Conservation (phyloP, 2,113 vertebrate genomes). For the Phalacrocorax carbo region DNA sequence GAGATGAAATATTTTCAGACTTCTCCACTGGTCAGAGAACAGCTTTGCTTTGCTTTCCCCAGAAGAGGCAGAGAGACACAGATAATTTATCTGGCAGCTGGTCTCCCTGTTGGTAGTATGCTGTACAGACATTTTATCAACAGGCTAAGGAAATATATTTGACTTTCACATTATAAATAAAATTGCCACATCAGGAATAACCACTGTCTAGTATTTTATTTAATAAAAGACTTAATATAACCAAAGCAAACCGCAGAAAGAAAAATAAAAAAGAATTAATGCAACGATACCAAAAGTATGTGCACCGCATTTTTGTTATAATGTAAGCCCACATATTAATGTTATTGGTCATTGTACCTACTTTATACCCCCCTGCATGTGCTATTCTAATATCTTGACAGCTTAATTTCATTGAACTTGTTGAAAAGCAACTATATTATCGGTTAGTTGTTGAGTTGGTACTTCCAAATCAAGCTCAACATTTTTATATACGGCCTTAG, state of each 20-base stretch:
- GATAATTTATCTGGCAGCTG: constrained; percentile 16
- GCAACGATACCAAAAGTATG: accelerated
- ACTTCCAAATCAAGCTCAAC: not conserved
- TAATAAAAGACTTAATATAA: not conserved
- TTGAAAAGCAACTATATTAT: not conserved
- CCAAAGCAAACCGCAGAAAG: not conserved
- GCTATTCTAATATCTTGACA: not conserved
- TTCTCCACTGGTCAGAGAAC: not conserved
- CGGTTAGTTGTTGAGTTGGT: not conserved
- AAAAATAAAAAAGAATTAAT: not conserved
- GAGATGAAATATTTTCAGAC: not conserved
- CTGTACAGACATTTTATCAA: not conserved
- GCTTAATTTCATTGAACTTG: not conserved
- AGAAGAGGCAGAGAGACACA: not conserved
- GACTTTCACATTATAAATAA: constrained; percentile 12
- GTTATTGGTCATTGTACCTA: not conserved
- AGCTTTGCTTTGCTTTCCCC: not conserved
- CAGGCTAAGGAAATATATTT: constrained; percentile 5
- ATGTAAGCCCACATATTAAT: not conserved
- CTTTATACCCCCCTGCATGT: not conserved
- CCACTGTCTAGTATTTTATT: not conserved
- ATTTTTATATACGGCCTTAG: not conserved
- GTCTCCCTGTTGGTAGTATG: not conserved
- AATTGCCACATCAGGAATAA: not conserved
- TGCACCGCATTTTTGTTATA: not conserved